phyloP scores from a whole-genome alignment of 92 coral and sea anemone genomes.

The Epizoanthus fatuus region DNA sequence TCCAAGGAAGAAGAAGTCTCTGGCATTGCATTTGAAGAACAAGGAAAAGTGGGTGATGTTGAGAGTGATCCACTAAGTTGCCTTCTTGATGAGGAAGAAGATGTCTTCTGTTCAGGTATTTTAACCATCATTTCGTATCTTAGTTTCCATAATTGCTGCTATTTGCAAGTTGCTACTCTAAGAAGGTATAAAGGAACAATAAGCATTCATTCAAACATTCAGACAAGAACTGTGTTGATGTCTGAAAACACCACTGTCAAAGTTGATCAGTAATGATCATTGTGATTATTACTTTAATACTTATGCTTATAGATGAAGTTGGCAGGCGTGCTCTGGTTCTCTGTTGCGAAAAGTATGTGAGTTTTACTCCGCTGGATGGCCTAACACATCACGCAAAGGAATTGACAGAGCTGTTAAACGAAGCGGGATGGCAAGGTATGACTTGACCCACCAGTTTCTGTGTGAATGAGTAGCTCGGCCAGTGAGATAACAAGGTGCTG shows the following conservation, averaged over 20 bases:
- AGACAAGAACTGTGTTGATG: no score
- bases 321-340: constrained; percentile 23
- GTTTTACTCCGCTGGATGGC: constrained; percentile 10
- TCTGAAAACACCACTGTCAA: no score
- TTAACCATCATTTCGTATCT: no score
- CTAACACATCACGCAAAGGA: background rate
- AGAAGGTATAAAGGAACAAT: background rate
- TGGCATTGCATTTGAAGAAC: constrained; percentile 21
- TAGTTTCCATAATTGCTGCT: background rate
- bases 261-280: no score
- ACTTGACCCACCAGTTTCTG: background rate
- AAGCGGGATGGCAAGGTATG: constrained; percentile 35
- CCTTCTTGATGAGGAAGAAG: constrained; percentile 1
- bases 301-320: constrained; percentile 1
- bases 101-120: constrained; percentile 35
- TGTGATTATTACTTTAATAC: background rate
- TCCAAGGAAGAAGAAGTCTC: constrained; percentile 2
- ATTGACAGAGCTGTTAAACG: constrained; percentile 10
- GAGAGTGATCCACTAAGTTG: background rate
- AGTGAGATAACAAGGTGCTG: no score
- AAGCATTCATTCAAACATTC: no score
- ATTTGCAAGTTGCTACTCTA: background rate
- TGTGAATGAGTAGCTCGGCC: no score
- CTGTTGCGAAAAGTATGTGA: constrained; percentile 32
- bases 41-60: background rate